Evolutionary conservation across 2,113 vertebrate species (phyloP), one percentile per base, ranked within the genome.

Genomic region (Girardinichthys multiradiatus): DNA sequence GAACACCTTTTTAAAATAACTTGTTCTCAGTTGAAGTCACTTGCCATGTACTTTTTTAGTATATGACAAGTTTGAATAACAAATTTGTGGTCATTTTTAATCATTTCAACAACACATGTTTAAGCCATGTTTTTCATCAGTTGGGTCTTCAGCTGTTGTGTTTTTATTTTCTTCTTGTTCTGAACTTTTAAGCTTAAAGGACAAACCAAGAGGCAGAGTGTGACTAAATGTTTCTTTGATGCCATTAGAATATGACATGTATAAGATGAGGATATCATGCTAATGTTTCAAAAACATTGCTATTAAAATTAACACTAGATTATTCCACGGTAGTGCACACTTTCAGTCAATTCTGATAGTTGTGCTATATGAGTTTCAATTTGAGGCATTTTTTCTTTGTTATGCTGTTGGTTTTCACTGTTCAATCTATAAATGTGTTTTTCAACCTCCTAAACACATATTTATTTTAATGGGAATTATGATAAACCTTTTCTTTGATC

Each of bases 301-400:
- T 60, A 2, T 67, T 57, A 7, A 9, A 42, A 51, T 66, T 37
- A 31, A 12, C 42, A 77, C 11, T 39, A 51, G 60, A 24, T 10
- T 86, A 91, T 92, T 93, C 90, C 90, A 91, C 66, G 89, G 64
- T 78, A 77, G 91, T 92, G 93, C 91, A 79, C 76, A 94, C 93
- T 93, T 93, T 94, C 4, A 28, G 73, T 33, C 68, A 39, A 13
- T 80, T 54, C 73, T 80, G 31, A 62, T 80, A 72, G 71, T 76
- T 82, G n/a, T 86, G 79, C 57, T 76, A 72, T 57, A 66, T 14
- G 74, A 58, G 33, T 68, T 70, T 63, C 28, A 79, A 90, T 92
- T 64, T 79, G 42, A 12, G 81, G 85, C 72, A 85, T 87, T 91
- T 26, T 33, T 57, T 42, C 35, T 61, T 2, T 74, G 72, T 60